A percentile compares a stretch with the other conserved stretches of the same genome.
Evolutionary conservation across 2,113 vertebrate genomes (phyloP).

Genomic region (Poecilia latipinna): DNA sequence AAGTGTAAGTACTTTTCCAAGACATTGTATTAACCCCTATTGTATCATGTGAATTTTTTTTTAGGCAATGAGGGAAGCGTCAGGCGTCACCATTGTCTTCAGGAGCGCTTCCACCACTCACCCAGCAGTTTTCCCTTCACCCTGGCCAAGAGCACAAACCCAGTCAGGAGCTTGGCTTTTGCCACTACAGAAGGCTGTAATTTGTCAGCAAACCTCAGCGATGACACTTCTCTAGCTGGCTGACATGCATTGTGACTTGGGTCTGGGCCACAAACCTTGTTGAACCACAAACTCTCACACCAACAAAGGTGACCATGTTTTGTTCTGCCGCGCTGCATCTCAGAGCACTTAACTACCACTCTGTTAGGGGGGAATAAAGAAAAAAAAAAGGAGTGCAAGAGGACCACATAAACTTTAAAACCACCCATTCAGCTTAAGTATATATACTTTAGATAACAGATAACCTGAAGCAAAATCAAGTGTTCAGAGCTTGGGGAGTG

Average conservation of each 20-base stretch:
- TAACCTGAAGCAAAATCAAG: slow-evolving; percentile 2
- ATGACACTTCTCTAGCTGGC: slow-evolving; percentile 55
- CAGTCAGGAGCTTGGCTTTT: slow-evolving; percentile 34
- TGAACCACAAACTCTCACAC: slow-evolving; percentile 16
- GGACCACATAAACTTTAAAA: slow-evolving; percentile 34
- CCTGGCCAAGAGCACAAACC: slow-evolving; percentile 16
- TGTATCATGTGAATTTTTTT: slow-evolving; percentile 3
- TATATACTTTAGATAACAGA: not conserved
- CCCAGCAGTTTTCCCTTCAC: slow-evolving; percentile 28
- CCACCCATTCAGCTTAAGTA: slow-evolving; percentile 17
- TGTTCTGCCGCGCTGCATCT: not conserved
- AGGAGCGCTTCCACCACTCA: slow-evolving; percentile 35
- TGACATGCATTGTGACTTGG: slow-evolving; percentile 38
- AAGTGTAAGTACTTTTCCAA: no score
- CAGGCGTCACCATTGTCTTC: slow-evolving; percentile 61
- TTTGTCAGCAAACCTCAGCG: slow-evolving; percentile 57
- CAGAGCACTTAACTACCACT: not conserved
- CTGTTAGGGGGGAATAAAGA: no score
- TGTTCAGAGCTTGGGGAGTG: not conserved
- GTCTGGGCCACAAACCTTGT: slow-evolving; percentile 47
- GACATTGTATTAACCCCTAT: not conserved
- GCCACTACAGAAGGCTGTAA: slow-evolving; percentile 60
- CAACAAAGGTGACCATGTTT: slow-evolving; percentile 24
- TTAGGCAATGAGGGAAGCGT: no score
- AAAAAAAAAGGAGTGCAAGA: slow-evolving; percentile 3